Percentiles rank a stretch among this genome's conserved stretches.
phyloP scores from a whole-genome alignment of 2,888 invertebrate species.

The Marronus borbonicus region DNA sequence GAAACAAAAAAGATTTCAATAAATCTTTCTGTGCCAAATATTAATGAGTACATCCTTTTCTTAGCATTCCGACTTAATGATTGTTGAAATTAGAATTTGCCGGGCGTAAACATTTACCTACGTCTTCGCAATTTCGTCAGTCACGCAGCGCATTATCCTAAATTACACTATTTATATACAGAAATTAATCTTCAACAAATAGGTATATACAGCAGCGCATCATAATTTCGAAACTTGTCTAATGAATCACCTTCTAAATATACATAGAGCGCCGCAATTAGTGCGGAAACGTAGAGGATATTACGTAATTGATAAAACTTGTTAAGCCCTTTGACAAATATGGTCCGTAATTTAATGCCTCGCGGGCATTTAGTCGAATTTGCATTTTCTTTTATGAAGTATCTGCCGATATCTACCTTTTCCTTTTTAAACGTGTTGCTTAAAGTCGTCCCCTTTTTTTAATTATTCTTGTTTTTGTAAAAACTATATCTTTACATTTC shows the following conservation, averaged over 20 bases:
- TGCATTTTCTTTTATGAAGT: no score
- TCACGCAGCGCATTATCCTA: conserved; percentile 35
- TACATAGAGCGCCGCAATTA: conserved; percentile 23
- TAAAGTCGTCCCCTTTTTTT: no score
- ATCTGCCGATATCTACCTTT: no score
- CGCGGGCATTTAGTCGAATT: background rate
- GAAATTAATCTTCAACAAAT: conserved; percentile 31
- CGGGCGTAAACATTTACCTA: conserved; percentile 21
- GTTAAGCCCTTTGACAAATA: conserved; percentile 13
- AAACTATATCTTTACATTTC: no score
- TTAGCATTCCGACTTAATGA: background rate
- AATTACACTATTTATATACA: conserved; percentile 42
- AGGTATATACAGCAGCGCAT: conserved; percentile 25
- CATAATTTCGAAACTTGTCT: conserved; percentile 45
- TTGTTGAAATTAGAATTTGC: conserved; percentile 28
- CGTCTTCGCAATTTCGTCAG: conserved; percentile 38
- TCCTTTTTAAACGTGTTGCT: no score
- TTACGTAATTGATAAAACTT: conserved; percentile 35
- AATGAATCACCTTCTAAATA: conserved; percentile 45
- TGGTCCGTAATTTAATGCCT: conserved; percentile 2
- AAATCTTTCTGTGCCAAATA: background rate
- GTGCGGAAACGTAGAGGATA: conserved; percentile 7
- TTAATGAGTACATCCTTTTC: background rate
- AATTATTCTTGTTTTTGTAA: no score
- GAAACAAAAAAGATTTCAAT: no score